A percentile compares a stretch with the other conserved stretches of the same genome.
These are phyloP conservation scores for Arbacia lixula DNA, from an alignment of 53 echinoderm and acorn worm species.

Conservation along the genomic window DNA sequence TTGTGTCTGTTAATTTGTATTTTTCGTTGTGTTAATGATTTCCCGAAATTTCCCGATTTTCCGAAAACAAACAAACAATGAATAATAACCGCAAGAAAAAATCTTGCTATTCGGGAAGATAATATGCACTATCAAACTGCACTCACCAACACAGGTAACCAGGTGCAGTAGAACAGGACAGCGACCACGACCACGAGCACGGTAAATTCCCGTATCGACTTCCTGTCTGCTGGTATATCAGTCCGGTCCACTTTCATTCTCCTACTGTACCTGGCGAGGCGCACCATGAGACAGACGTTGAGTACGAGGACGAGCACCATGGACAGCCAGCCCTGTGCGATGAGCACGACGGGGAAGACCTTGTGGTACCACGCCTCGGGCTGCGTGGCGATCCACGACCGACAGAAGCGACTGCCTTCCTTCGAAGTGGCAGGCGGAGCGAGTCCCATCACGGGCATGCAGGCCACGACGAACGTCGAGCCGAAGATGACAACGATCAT, in stretches of 20 bases:
- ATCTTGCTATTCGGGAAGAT: background rate
- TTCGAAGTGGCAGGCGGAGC: conserved; percentile 80
- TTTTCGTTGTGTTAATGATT: background rate
- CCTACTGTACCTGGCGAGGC: conserved; percentile 75
- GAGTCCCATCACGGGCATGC: conserved; percentile 82
- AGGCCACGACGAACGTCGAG: conserved; percentile 77
- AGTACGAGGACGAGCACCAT: conserved; percentile 84
- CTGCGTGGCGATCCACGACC: conserved; percentile 86
- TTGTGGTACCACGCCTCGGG: conserved; percentile 75
- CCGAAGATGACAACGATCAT: conserved; percentile 77
- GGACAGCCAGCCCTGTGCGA: conserved; percentile 88
- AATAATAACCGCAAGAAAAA: too few relatives aligned
- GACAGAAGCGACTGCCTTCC: conserved; percentile 60
- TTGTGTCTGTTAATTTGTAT: background rate
- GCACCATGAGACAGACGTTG: conserved; percentile 76
- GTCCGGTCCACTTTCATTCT: conserved; percentile 48
- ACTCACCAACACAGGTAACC: conserved; percentile 98
- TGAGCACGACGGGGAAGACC: conserved; percentile 78
- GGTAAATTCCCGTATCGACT: conserved; percentile 84
- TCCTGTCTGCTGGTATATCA: conserved; percentile 52
- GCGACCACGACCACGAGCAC: conserved; percentile 90
- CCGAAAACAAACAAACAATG: background rate
- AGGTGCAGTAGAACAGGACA: conserved; percentile 91
- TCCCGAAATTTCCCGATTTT: background rate
- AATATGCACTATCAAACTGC: background rate